Percentiles rank a stretch among this genome's conserved stretches.
Evolutionary conservation across 2,888 invertebrate genomes (phyloP).

Genomic region (Cosmia trapezina): DNA sequence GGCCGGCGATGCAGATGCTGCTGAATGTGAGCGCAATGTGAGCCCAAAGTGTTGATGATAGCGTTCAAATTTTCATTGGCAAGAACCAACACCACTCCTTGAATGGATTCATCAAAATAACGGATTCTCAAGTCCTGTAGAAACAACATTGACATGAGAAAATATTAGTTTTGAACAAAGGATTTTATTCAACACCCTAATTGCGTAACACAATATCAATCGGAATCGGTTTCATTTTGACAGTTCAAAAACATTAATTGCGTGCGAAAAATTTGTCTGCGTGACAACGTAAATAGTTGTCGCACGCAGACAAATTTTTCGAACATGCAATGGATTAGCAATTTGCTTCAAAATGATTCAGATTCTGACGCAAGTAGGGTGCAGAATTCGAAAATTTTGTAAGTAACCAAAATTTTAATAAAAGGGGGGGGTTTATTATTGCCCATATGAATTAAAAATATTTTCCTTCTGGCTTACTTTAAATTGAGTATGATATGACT

Average conservation of each 20-base stretch:
- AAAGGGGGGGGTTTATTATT: too few species aligned
- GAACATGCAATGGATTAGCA: too few species aligned
- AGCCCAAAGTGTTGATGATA: conserved; percentile 58
- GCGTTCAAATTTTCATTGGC: conserved; percentile 64
- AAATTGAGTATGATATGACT: not conserved
- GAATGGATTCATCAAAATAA: conserved; percentile 60
- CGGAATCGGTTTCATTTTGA: too few species aligned
- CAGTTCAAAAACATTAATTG: too few species aligned
- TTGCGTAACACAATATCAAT: too few species aligned
- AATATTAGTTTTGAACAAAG: not conserved
- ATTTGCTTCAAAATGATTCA: too few species aligned
- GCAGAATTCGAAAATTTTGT: not conserved
- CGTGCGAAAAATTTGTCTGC: too few species aligned
- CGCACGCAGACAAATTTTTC: too few species aligned
- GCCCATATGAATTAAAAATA: not conserved
- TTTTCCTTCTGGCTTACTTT: not conserved
- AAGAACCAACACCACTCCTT: conserved; percentile 60
- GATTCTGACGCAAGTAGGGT: too few species aligned
- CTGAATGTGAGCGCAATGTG: conserved; percentile 63
- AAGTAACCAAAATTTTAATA: too few species aligned
- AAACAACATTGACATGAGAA: not conserved
- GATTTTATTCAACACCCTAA: not conserved
- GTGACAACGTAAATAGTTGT: too few species aligned
- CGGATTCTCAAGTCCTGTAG: conserved; percentile 59
- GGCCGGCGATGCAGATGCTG: conserved; percentile 65